phyloP scores from a whole-genome alignment of 2,113 vertebrate genomes.

The Centropus bengalensis region DNA sequence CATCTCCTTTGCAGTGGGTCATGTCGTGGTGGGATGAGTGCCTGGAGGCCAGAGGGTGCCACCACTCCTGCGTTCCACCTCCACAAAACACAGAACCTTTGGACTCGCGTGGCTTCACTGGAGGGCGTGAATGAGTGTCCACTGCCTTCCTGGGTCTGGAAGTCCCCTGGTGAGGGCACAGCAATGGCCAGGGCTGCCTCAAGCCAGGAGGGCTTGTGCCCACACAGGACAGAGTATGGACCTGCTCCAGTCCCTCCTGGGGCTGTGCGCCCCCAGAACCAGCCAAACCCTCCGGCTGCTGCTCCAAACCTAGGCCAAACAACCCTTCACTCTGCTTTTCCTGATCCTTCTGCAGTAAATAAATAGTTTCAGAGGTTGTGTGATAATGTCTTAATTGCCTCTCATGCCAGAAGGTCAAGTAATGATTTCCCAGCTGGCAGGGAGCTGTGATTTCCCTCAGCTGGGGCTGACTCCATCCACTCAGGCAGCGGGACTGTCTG shows the following conservation, averaged over 20 bases:
- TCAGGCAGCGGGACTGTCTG: not conserved
- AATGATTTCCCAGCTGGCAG: not conserved
- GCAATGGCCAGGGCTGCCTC: not conserved
- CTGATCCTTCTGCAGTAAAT: not conserved
- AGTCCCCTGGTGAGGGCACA: not conserved
- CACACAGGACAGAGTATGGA: not conserved
- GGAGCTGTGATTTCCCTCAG: not conserved
- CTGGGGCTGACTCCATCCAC: not conserved
- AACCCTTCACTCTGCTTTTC: not conserved
- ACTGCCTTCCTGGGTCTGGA: not conserved
- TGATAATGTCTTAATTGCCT: not conserved
- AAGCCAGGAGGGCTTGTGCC: rapidly evolving
- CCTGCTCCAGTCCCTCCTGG: too few relatives aligned
- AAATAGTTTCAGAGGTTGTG: not conserved
- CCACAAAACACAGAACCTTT: not conserved
- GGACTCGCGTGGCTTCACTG: not conserved
- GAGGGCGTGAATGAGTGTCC: not conserved
- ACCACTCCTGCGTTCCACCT: not conserved
- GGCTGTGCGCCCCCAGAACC: not conserved
- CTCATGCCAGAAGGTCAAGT: not conserved
- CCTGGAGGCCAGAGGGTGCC: not conserved
- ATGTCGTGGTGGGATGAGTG: too few relatives aligned
- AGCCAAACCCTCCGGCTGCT: not conserved
- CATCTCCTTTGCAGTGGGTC: not conserved
- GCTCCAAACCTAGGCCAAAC: not conserved